phyloP scores from a whole-genome alignment of 2,888 invertebrate genomes.

The Theodoxus fluviatilis region DNA sequence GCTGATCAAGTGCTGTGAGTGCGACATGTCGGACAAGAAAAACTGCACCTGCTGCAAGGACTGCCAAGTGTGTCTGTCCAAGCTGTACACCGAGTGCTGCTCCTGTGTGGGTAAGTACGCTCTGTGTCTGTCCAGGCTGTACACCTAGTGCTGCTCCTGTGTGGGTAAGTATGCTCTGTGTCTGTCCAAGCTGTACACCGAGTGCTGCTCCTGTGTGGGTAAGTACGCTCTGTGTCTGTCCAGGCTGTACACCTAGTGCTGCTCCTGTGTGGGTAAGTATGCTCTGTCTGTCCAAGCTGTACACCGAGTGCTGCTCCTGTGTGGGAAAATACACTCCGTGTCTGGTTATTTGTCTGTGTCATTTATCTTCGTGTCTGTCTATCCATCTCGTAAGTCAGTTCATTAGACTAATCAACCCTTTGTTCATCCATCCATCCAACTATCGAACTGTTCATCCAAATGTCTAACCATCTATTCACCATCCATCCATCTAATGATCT shows the following conservation, averaged over 20 bases:
- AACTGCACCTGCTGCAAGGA: slow-evolving; percentile 94
- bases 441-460: no score
- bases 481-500: no score
- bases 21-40: slow-evolving; percentile 76
- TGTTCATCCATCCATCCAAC: no score
- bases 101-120: slow-evolving; percentile 89
- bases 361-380: slow-evolving; percentile 8
- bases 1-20: slow-evolving; percentile 94
- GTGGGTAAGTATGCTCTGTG: slow-evolving; percentile 8
- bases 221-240: slow-evolving; percentile 66
- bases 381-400: slow-evolving; percentile 23
- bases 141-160: not conserved
- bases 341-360: not conserved
- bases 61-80: slow-evolving; percentile 87
- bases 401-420: no score
- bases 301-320: slow-evolving; percentile 38
- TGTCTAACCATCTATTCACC: no score
- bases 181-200: slow-evolving; percentile 19
- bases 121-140: not conserved
- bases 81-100: slow-evolving; percentile 91
- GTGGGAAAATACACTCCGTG: slow-evolving; percentile 78
- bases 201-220: slow-evolving; percentile 74
- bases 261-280: not conserved
- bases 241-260: not conserved
- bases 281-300: slow-evolving; percentile 23